phyloP scores from a whole-genome alignment of 2,888 invertebrate species.

The Blera fallax region DNA sequence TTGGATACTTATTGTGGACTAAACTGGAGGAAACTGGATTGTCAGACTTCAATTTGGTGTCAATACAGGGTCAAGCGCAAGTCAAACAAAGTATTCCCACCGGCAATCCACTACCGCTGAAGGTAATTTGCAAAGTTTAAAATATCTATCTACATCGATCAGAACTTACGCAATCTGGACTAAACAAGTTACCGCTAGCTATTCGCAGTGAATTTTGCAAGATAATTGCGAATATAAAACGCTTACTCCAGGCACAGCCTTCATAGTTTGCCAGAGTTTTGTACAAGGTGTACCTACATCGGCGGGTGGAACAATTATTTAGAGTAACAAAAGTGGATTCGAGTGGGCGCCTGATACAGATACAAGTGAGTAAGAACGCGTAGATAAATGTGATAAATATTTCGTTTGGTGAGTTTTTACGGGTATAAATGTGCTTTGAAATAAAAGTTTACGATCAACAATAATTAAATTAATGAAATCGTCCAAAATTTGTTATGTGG shows the following conservation, averaged over 20 bases:
- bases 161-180: constrained; percentile 1
- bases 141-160: constrained; percentile 2
- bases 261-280: not conserved
- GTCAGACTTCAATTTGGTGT: not conserved
- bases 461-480: too few relatives aligned
- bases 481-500: too few relatives aligned
- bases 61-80: not conserved
- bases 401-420: too few relatives aligned
- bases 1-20: not conserved
- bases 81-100: too few relatives aligned
- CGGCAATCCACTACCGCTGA: not conserved
- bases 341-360: not conserved
- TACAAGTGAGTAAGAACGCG: not conserved
- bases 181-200: constrained; percentile 23
- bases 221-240: constrained; percentile 16
- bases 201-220: not conserved
- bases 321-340: not conserved
- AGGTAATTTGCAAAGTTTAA: not conserved
- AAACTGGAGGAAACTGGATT: constrained; percentile 1
- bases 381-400: too few relatives aligned
- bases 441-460: too few relatives aligned
- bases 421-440: too few relatives aligned
- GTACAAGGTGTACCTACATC: not conserved
- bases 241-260: not conserved
- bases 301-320: not conserved